Evolutionary conservation across 2,888 invertebrate species (phyloP), one percentile per base, ranked within the genome.

Genomic region (Camptogramma bilineatum): DNA sequence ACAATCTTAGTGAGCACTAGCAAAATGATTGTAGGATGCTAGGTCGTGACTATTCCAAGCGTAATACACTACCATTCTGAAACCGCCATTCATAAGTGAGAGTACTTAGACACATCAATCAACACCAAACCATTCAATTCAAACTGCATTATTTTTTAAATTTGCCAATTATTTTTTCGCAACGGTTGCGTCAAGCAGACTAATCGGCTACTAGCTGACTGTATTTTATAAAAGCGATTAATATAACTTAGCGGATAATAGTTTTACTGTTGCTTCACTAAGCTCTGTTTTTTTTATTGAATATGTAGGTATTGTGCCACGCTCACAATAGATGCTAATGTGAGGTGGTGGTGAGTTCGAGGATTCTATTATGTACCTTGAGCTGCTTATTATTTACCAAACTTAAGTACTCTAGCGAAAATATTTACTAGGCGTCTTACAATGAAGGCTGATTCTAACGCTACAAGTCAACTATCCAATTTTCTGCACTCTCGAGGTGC

Each of bases 181-280:
- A 89, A 90, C 74, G 9, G 70, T 84, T 85, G 85, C 88, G 77
- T 79, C 82, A 85, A 84, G 81, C 80, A 80, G 80, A 78, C 82
- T 84, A 85, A 86, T 87, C 80, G 80, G 78, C 82, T 84, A 82
- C 82, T n/a, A 80, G 79, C 82, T 79, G 72, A 75, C 84, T 85
- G 83, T 86, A 84, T 85, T 87, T 86, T 85, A 84, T 82, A 81
- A 78, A 82, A 77, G 86, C 82, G 87, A 89, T 90, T 91, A 89
- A 87, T 88, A 89, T 88, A 88, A 87, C 89, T 89, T 90, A 89
- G 86, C 78, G 70, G 77, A 85, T 86, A 89, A 88, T 86, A 82
- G 81, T 80, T 86, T 86, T 80, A 84, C 82, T 85, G 79, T 88
- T 87, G 75, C 82, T 68, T 75, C 82, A 82, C 70, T 77, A 70